Evolutionary conservation across 2,113 vertebrate genomes (phyloP), one percentile per base, ranked within the genome.

Genomic region (Pollimyrus isidori): DNA sequence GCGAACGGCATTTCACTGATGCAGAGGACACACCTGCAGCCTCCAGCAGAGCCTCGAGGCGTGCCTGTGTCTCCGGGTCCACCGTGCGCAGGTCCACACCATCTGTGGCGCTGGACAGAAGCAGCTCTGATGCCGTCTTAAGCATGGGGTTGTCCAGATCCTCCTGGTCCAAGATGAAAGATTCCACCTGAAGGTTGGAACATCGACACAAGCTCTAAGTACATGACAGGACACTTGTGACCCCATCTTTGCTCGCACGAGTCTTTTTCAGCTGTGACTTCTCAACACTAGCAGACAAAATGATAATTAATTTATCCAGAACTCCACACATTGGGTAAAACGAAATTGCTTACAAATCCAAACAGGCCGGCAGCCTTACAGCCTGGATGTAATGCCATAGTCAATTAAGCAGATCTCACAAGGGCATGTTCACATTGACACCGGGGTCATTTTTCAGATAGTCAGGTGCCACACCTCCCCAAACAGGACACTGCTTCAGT

Each of bases 91-190:
- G 95, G 92, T 99, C 98, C 7, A 97, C 95, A 90, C 98, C 98
- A 92, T 99, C 98, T 94, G 98, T 97, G 92, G 97, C 97, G 83
- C 97, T 98, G 69, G 98, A 97, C 92, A 99, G 95, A 92, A 99
- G 98, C 92, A 99, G 95, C 94, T 99, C 98, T 91, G 98, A 99
- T 0, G 98, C 98, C 1, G 98, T 99, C 96, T 99, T 99, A 93
- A 99, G 97, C 91, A 99, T 98, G 89, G 98, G 98, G 95, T 98
- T 99, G 96, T 99, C 98, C 94, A 99, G 95, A 95, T 99, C 98
- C 94, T 99, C 98, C 97, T 99, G 98, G 95, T 99, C 98, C 96
- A 99, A 95, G 94, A 99, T 99, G 94, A 99, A 99, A 26, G 98
- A 99, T 94, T 99, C 98, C 90, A 99, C 98, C 45, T 46, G 46